Evolutionary conservation across 1,140 invertebrate species (phyloP).

Genomic region (Steinernema khuongi): DNA sequence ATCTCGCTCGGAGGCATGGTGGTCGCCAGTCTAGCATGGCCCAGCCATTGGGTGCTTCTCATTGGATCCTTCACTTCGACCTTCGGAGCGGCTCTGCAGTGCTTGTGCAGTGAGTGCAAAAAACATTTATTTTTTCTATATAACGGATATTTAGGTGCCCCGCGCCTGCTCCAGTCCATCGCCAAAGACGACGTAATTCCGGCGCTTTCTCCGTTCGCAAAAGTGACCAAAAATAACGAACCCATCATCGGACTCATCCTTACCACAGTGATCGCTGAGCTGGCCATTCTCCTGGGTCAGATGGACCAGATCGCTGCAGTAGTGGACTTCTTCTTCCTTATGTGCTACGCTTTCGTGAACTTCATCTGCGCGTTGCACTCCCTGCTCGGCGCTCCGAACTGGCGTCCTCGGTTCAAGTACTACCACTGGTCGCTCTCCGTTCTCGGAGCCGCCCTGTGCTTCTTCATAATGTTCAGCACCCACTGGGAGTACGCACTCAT

Average conservation of each 20-base stretch:
- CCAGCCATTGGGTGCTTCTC: constrained; percentile 87
- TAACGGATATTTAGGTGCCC: constrained; percentile 58
- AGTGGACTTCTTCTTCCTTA: constrained; percentile 78
- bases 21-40: constrained; percentile 49
- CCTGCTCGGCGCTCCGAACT: constrained; percentile 84
- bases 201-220: constrained; percentile 81
- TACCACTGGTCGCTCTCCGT: constrained; percentile 96
- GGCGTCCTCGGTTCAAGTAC: constrained; percentile 93
- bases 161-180: constrained; percentile 70
- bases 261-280: constrained; percentile 74
- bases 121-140: not conserved
- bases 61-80: constrained; percentile 95
- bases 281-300: constrained; percentile 54
- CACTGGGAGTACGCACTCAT: constrained; percentile 95
- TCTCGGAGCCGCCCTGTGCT: constrained; percentile 82
- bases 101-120: constrained; percentile 68
- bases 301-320: constrained; percentile 58
- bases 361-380: constrained; percentile 95
- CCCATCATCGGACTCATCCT: constrained; percentile 79
- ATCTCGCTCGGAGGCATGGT: constrained; percentile 51
- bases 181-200: constrained; percentile 96
- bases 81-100: constrained; percentile 90
- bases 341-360: constrained; percentile 99
- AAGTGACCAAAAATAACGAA: constrained; percentile 84
- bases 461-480: constrained; percentile 99